Evolutionary conservation across 2,113 vertebrate genomes (phyloP), one percentile per base, ranked within the genome.

Genomic region (Glaucomys volans): DNA sequence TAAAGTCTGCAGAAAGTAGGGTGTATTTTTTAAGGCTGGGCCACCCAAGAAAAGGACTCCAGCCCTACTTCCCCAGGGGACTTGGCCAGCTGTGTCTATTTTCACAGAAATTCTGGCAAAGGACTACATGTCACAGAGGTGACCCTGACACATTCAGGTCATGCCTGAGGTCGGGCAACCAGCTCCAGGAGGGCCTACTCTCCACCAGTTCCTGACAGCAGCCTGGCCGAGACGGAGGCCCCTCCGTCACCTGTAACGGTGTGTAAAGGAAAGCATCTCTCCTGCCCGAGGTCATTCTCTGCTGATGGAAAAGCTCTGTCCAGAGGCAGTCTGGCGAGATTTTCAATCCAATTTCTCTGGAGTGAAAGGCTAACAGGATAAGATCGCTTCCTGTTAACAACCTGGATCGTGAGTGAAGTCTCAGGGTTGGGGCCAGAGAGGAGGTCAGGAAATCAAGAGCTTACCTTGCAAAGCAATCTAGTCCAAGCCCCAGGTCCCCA

Each of bases 331-430:
- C 80, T 75, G 35, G 95, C 0, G 0, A 94, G 90, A 74, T 92
- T 95, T 97, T 94, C 96, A 94, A 95, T 95, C 95, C 92, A 96
- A 92, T 97, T 97, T 97, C 94, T 91, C 90, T 85, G 1, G 22
- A 97, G 96, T 54, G 62, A 96, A 96, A 97, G 94, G 92, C 90
- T 96, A 96, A 96, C 90, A 92, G 87, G 97, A 95, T 95, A 97
- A 97, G 96, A 97, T 97, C 87, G 32, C 90, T 96, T 47, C 40
- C 32, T 92, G 95, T 94, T 97, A 97, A 97, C 96, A 95, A 92
- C 87, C 87, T 85, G 94, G 90, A 76, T 67, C 87, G 91, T 87
- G 90, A 96, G 92, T 84, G 87, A 96, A 97, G 92, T 90, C 96
- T 91, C 30, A 0, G 87, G 80, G 90, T 30, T 87, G 76, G 64